These are phyloP conservation scores for Dastarcus helophoroides DNA, from an alignment of 2,888 invertebrate species.

Conservation along the genomic window DNA sequence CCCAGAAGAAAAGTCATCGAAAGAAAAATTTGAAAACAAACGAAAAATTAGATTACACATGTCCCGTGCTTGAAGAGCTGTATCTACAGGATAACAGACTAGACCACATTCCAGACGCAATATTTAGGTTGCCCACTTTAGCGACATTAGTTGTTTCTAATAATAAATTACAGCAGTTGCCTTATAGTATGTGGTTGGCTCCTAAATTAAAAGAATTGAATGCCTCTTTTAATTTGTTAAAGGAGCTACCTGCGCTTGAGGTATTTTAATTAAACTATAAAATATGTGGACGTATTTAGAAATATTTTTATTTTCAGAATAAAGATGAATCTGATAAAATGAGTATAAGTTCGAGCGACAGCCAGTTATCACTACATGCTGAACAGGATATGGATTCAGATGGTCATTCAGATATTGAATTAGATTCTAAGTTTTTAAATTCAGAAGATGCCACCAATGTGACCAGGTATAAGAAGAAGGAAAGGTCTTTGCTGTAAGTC, in stretches of 20 bases:
- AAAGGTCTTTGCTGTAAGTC: slow-evolving; percentile 32
- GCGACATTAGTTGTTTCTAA: slow-evolving; percentile 84
- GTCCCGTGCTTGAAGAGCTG: slow-evolving; percentile 78
- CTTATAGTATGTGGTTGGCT: slow-evolving; percentile 76
- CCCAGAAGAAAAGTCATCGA: slow-evolving; percentile 24
- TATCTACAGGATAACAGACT: slow-evolving; percentile 87
- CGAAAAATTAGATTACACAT: slow-evolving; percentile 43
- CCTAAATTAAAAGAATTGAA: slow-evolving; percentile 80
- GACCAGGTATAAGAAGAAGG: slow-evolving; percentile 33
- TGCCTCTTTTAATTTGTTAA: slow-evolving; percentile 76
- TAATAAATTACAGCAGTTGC: slow-evolving; percentile 77
- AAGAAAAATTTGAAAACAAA: slow-evolving; percentile 25
- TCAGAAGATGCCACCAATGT: slow-evolving; percentile 27
- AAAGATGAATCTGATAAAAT: slow-evolving; percentile 33
- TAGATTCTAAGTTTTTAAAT: slow-evolving; percentile 22
- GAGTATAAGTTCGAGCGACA: slow-evolving; percentile 36
- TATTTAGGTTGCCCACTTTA: slow-evolving; percentile 72
- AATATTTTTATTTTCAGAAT: slow-evolving; percentile 16
- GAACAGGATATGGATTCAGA: slow-evolving; percentile 30
- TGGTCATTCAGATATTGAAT: slow-evolving; percentile 28
- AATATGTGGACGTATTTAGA: slow-evolving; percentile 39
- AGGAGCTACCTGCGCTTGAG: slow-evolving; percentile 63
- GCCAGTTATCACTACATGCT: slow-evolving; percentile 33
- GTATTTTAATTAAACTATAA: too few species aligned
- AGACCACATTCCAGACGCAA: slow-evolving; percentile 64